phyloP scores from a whole-genome alignment of 2,113 vertebrate genomes.

The Tiliqua scincoides region DNA sequence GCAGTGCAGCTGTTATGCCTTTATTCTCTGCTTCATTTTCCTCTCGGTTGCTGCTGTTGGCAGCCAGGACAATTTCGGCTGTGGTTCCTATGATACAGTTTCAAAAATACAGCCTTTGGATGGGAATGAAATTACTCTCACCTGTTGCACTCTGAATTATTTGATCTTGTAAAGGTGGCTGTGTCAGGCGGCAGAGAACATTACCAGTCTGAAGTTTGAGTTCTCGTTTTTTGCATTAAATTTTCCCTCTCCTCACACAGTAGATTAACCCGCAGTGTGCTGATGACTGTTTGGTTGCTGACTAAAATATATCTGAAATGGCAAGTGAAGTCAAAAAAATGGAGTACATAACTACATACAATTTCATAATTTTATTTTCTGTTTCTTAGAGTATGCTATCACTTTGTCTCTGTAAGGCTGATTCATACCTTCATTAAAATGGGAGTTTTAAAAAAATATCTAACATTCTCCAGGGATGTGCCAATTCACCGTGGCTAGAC shows the following conservation, averaged over 20 bases:
- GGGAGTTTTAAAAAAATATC: background rate
- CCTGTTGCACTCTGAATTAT: background rate
- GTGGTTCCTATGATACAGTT: slow-evolving; percentile 18
- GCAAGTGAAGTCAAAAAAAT: accelerated
- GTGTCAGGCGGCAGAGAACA: background rate
- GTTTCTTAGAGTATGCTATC: background rate
- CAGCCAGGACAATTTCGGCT: background rate
- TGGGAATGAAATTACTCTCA: background rate
- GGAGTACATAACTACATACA: accelerated
- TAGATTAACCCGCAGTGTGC: background rate
- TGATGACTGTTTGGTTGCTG: accelerated
- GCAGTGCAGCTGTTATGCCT: slow-evolving; percentile 51
- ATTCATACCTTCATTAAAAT: slow-evolving; percentile 37
- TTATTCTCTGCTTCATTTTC: background rate
- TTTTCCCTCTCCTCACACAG: accelerated
- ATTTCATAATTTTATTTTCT: too few relatives aligned
- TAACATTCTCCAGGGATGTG: too few relatives aligned
- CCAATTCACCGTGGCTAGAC: too few relatives aligned
- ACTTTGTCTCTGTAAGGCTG: slow-evolving; percentile 27
- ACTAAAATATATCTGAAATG: background rate
- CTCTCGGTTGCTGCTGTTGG: background rate
- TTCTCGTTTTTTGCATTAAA: background rate
- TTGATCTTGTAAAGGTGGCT: background rate
- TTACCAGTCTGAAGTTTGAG: accelerated
- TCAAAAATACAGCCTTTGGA: slow-evolving; percentile 9